These are phyloP conservation scores for Euzetes globulus DNA, from an alignment of 2,888 invertebrate species.

Conservation along the genomic window DNA sequence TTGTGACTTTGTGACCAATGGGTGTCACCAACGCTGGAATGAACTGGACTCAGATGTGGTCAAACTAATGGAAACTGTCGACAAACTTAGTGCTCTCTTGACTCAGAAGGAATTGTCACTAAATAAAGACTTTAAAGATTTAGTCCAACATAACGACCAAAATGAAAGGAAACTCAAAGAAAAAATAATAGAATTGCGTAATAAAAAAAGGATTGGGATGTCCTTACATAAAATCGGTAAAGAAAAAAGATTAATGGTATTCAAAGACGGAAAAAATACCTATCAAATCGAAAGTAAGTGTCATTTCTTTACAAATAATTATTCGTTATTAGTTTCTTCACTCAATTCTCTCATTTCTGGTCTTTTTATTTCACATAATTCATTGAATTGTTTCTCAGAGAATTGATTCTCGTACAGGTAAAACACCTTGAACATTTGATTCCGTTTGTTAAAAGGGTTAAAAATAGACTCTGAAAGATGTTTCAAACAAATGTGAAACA, in stretches of 20 bases:
- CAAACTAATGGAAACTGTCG: constrained; percentile 35
- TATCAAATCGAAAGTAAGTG: constrained; percentile 38
- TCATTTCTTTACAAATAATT: not conserved
- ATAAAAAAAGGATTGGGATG: constrained; percentile 34
- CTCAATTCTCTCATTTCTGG: too few relatives aligned
- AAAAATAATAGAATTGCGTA: constrained; percentile 16
- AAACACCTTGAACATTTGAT: too few relatives aligned
- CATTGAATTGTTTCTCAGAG: too few relatives aligned
- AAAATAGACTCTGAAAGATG: too few relatives aligned
- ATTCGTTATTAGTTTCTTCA: too few relatives aligned
- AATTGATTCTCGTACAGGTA: too few relatives aligned
- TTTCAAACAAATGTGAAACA: too few relatives aligned
- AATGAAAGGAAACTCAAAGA: constrained; percentile 27
- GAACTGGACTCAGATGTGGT: constrained; percentile 37
- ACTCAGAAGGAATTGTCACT: constrained; percentile 21
- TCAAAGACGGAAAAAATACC: constrained; percentile 35
- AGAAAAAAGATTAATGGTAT: constrained; percentile 35
- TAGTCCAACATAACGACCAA: not conserved
- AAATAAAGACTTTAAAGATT: not conserved
- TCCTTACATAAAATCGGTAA: constrained; percentile 31
- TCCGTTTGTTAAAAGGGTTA: too few relatives aligned
- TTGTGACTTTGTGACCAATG: constrained; percentile 37
- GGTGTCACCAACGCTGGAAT: constrained; percentile 35
- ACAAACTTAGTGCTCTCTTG: constrained; percentile 26
- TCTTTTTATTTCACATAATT: too few relatives aligned